Base-by-base conservation (phyloP, 2,113 vertebrate genomes). In the Brachirus orientalis region DNA sequence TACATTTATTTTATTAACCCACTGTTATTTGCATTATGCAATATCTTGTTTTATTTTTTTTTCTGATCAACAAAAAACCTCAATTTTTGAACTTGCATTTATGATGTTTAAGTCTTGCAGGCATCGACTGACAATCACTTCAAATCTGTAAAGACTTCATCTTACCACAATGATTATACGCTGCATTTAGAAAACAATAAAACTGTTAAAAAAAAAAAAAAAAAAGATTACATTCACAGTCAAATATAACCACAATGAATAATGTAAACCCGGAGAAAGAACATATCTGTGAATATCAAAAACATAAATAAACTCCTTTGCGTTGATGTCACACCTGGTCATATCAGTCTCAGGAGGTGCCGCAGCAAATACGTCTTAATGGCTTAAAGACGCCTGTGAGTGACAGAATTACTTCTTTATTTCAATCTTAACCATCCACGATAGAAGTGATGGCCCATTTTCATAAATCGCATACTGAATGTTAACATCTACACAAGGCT, bases 11-110 rank as follows among this genome's bases (percentile, higher is more conserved):
- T 87, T 63, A 86, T 79, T 89, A 89, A 81, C 86, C 79, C 82
- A 92, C 87, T 69, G 90, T 92, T 65, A 87, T 89, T 84, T 84
- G 75, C 69, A 79, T 71, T 82, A 79, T 81, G 72, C 76, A 85
- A 41, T 79, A 75, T 80, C 22, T 78, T 74, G 47, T 65, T 47
- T 59, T 83, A 74, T 19, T 59, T 1, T 43, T 38, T 38, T 38
- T 10, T 8, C 2, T 40, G 20, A 78, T 68, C 22, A 40, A 74
- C 64, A 80, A 73, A 78, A 80, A 79, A 22, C 51, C 78, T 62
- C 65, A 16, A 79, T 68, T 81, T 56, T 90, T 84, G 63, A 75
- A 77, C 75, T 83, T 73, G 89, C 82, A 86, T 80, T 72, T 76
- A 83, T 61, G 54, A 62, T 40, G 1, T 40, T 87, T 58, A 72